Evolutionary conservation across 1,140 invertebrate species (phyloP).

Genomic region (Drosophila kurseongensis): DNA sequence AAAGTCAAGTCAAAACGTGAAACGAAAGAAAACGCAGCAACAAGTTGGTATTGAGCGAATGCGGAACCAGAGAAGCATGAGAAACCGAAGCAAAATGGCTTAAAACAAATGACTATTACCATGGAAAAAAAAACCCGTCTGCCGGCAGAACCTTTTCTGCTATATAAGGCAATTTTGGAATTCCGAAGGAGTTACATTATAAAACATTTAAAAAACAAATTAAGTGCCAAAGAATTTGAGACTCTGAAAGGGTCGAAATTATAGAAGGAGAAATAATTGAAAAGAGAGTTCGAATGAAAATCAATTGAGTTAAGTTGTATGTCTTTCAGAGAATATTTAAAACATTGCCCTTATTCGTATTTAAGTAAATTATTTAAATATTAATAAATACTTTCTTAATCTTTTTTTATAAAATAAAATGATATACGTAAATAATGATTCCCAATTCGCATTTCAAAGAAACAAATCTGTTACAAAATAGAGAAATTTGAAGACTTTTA

Average conservation of each 20-base stretch:
- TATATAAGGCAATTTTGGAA: constrained; percentile 15
- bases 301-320: neutral
- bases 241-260: neutral
- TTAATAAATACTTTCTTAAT: no score
- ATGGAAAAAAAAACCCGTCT: constrained; percentile 21
- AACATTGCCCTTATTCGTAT: no score
- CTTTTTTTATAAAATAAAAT: no score
- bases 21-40: constrained; percentile 45
- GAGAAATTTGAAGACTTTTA: constrained; percentile 7
- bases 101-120: constrained; percentile 18
- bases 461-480: neutral
- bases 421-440: no score
- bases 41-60: constrained; percentile 44
- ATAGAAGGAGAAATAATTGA: neutral
- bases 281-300: neutral
- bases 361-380: no score
- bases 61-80: constrained; percentile 36
- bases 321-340: no score
- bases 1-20: constrained; percentile 23
- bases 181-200: constrained; percentile 5
- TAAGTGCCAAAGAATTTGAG: neutral
- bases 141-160: constrained; percentile 14
- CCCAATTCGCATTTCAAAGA: neutral
- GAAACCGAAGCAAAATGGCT: constrained; percentile 13
- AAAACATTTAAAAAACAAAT: neutral